phyloP scores from a whole-genome alignment of 2,113 vertebrate species.

The Cinclus cinclus region DNA sequence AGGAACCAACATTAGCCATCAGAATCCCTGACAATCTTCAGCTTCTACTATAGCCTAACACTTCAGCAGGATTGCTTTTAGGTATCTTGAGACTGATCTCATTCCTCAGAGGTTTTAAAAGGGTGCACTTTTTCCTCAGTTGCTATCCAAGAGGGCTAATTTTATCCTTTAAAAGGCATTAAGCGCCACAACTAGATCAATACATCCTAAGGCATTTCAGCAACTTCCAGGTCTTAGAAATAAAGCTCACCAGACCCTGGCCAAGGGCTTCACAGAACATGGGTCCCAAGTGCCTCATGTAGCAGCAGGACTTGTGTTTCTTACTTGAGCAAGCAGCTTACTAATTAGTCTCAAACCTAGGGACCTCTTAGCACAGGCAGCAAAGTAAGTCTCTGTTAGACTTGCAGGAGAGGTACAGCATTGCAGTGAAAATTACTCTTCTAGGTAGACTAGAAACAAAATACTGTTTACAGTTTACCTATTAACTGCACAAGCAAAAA shows the following conservation, averaged over 20 bases:
- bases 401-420: background rate
- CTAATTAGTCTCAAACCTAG: background rate
- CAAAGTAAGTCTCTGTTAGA: background rate
- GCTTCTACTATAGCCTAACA: background rate
- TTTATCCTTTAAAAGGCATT: background rate
- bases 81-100: background rate
- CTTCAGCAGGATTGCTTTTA: background rate
- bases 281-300: background rate
- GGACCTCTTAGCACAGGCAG: background rate
- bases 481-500: background rate
- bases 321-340: background rate
- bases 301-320: background rate
- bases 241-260: background rate
- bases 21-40: background rate
- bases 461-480: background rate
- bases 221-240: background rate
- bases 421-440: conserved; percentile 52
- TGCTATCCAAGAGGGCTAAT: background rate
- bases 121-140: background rate
- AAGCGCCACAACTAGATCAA: background rate
- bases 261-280: background rate
- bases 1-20: background rate
- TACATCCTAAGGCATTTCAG: background rate
- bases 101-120: background rate
- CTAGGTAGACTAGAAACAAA: background rate